A percentile compares a stretch with the other conserved stretches of the same genome.
These are phyloP conservation scores for Drosophila ficusphila DNA, from an alignment of 1,140 invertebrate species.

Conservation along the genomic window DNA sequence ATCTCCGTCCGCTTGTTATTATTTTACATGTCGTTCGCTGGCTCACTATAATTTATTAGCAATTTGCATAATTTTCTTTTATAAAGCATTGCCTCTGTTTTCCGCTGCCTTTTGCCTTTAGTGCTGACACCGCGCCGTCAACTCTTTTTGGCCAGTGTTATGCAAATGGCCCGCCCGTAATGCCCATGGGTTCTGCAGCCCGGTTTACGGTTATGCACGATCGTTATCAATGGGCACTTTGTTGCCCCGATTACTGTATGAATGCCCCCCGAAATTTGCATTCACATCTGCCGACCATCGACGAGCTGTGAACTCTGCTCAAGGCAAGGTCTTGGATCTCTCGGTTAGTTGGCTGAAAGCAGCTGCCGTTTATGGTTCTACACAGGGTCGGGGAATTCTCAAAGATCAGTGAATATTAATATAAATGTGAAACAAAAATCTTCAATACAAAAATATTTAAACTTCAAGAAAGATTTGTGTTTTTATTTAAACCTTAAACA, in stretches of 20 bases:
- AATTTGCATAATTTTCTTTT: slow-evolving; percentile 83
- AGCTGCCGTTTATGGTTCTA: slow-evolving; percentile 3
- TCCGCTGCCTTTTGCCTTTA: slow-evolving; percentile 63
- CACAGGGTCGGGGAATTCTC: not conserved
- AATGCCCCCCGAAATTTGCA: slow-evolving; percentile 42
- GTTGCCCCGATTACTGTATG: slow-evolving; percentile 61
- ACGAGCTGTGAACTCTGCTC: slow-evolving; percentile 13
- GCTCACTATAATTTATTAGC: slow-evolving; percentile 82
- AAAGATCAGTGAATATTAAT: not conserved
- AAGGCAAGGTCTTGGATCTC: slow-evolving; percentile 28
- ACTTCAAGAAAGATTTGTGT: too few relatives aligned
- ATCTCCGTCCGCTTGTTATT: slow-evolving; percentile 61
- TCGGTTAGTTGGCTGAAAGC: slow-evolving; percentile 1
- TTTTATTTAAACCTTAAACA: not conserved
- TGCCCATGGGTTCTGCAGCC: slow-evolving; percentile 50
- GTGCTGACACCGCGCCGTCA: slow-evolving; percentile 52
- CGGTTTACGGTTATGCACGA: slow-evolving; percentile 53
- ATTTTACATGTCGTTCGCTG: slow-evolving; percentile 80
- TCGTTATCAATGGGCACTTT: slow-evolving; percentile 55
- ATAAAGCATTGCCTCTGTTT: slow-evolving; percentile 68
- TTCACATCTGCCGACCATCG: slow-evolving; percentile 40
- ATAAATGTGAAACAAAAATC: too few relatives aligned
- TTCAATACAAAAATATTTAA: too few relatives aligned
- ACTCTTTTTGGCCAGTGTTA: slow-evolving; percentile 76
- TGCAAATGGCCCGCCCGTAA: slow-evolving; percentile 62